Evolutionary conservation across 2,797 vertebrate species (phyloP), one percentile per base, ranked within the genome.

Genomic region (Sebastes vulpes): DNA sequence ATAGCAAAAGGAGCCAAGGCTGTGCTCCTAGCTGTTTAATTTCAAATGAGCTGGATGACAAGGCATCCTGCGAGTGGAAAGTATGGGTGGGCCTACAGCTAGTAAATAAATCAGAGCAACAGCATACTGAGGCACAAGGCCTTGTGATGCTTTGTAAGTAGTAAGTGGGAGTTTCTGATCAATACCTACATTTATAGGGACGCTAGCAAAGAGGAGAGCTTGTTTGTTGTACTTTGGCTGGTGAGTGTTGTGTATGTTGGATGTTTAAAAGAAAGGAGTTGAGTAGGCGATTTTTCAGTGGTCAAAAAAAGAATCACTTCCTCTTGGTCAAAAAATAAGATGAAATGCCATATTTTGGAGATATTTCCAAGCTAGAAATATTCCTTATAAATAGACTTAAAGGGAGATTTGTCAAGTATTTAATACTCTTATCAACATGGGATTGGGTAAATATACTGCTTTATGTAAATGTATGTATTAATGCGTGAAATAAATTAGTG

Each of bases 41-140:
- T 88, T 82, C 84, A 84, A 89, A 90, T 86, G 80, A 85, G 76
- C 68, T 65, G 53, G 80, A 70, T 85, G 89, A 82, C 86, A 81
- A 77, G 80, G 79, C 83, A 71, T 81, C 74, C 81, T 58, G 72
- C 3, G 26, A 72, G 61, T 20, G 64, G 81, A 75, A 60, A 54
- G 68, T 35, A 82, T 52, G 76, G 77, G 67, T 53, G 75, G 72
- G 26, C 76, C 21, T 32, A 50, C 25, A 20, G 48, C 67, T 35
- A 65, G 72, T 81, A 87, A 87, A 93, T 89, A 85, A 86, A 92
- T 90, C 86, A 82, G 35, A 61, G 67, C 72, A 58, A 56, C 31
- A 35, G 72, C 42, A 56, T 14, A 56, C 57, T 53, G 77, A 82
- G 61, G 52, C 66, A 48, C 61, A 58, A 70, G 67, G 60, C 70